Evolutionary conservation across 2,113 vertebrate species (phyloP), one percentile per base, ranked within the genome.

Genomic region (Poicephalus gulielmi): DNA sequence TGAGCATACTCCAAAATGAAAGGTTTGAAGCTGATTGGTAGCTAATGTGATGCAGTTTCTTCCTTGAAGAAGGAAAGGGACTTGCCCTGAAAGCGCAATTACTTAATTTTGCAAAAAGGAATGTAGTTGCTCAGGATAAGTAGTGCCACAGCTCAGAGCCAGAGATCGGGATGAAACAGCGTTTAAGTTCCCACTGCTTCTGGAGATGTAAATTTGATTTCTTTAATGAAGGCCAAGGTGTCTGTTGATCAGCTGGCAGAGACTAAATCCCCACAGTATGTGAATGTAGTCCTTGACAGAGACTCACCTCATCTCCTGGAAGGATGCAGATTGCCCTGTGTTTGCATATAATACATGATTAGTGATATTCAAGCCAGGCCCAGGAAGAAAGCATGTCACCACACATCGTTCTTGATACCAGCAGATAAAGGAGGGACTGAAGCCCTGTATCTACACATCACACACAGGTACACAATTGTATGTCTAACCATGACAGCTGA

Each of bases 91-190:
- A 88, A 95, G 77, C 52, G 1, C 39, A 81, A 86, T 79, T 96
- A 95, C 86, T 95, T 94, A 96, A 96, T 95, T 92, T 95, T 94
- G 62, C 89, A 43, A 60, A 82, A 81, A 91, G 83, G 94, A 92
- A 92, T 39, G 25, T 8, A 88, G 89, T 59, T 94, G 55, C 50
- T 91, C 39, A 44, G 88, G 74, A 64, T 78, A 92, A 94, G 64
- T 89, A 78, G 92, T 84, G 80, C 62, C 52, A 20, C 76, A 66
- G 37, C 73, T 93, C 91, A 93, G 63, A 92, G 83, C 17, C 80
- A 92, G 69, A 71, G 90, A 66, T 87, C 89, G 89, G 81, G 35
- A 73, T 13, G 5, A 91, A 97, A 84, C 33, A 80, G 68, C 47
- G 33, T 90, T 93, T 81, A 75, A 55, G 60, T 59, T 95, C 43